phyloP scores from a whole-genome alignment of 2,113 vertebrate genomes.

The Vimba vimba region DNA sequence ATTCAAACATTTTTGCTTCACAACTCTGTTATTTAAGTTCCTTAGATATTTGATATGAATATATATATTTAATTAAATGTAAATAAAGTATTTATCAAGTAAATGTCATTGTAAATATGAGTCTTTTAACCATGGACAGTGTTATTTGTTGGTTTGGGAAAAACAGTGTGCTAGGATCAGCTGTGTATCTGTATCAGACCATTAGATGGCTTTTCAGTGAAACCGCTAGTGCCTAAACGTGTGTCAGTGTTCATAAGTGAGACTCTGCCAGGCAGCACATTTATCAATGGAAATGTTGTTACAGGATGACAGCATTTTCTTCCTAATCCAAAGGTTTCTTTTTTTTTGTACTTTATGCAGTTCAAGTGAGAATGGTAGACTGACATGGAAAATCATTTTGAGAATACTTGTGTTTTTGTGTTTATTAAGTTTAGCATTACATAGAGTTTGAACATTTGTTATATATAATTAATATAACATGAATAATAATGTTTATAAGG shows the following conservation, averaged over 20 bases:
- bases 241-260: not conserved
- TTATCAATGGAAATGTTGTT: not conserved
- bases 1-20: not conserved
- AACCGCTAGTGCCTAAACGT: conserved; percentile 9
- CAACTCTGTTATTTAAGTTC: not conserved
- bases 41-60: not conserved
- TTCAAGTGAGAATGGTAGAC: not conserved
- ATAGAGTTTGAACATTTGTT: not conserved
- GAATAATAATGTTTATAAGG: not conserved
- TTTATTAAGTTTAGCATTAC: not conserved
- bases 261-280: not conserved
- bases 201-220: not conserved
- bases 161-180: not conserved
- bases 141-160: not conserved
- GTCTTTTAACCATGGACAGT: not conserved
- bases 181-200: not conserved
- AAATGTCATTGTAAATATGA: conserved; percentile 13
- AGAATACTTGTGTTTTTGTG: not conserved
- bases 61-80: not conserved
- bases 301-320: not conserved
- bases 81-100: not conserved
- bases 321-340: not conserved
- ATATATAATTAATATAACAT: not conserved
- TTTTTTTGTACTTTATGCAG: not conserved
- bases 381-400: not conserved